Evolutionary conservation across 2,113 vertebrate genomes (phyloP), one percentile per base, ranked within the genome.

Genomic region (Danionella cerebrum): DNA sequence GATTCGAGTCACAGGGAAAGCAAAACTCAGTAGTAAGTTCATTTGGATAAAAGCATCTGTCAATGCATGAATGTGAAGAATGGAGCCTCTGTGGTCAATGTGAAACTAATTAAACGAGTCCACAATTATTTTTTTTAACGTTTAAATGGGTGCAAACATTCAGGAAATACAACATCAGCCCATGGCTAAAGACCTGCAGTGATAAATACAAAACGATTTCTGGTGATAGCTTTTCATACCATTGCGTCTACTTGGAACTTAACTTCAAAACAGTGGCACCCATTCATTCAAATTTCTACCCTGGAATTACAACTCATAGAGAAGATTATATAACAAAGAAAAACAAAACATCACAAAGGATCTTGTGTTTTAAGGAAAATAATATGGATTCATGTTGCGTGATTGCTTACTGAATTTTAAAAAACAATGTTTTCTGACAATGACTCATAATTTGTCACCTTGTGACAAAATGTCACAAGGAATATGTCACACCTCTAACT

Each of bases 291-390:
- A 80, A 76, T 73, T 83, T 67, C 59, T 70, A 14, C 71, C 39
- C 52, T 50, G 33, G 69, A 65, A 48, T 76, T 81, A 36, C 76
- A 76, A 82, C 72, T 79, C 71, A 75, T 78, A 13, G 57, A 66
- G 71, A 41, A 76, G 75, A 83, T 85, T 85, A 82, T 69, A 55
- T 70, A 80, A 84, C 71, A 57, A 66, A 71, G 71, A 68, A 77
- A 48, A 9, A 9, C 80, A 76, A 84, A 80, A 75, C 47, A 22
- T 65, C 54, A 73, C 71, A 35, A 76, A 79, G 71, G 69, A 65
- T 72, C 73, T 9, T 31, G 44, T 31, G 74, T 69, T 77, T 70
- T 55, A 82, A 82, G 77, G 76, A 60, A 72, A 76, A 82, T 83
- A 80, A 84, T 42, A 76, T 71, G 73, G 55, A 68, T 73, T 73